These are phyloP conservation scores for Heterochromis multidens DNA, from an alignment of 2,113 vertebrate species.

Conservation along the genomic window DNA sequence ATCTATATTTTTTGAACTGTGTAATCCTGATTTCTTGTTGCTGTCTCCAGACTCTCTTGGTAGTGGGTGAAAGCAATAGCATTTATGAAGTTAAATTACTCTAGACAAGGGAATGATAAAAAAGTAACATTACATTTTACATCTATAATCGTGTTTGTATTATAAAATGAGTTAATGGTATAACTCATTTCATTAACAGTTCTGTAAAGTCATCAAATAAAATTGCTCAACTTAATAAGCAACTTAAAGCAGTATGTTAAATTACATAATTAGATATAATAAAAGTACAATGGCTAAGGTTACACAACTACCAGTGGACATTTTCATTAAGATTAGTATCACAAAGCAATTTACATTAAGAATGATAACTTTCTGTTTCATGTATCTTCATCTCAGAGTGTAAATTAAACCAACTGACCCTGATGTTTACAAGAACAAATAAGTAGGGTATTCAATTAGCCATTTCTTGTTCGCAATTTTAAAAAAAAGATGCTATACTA, in stretches of 20 bases:
- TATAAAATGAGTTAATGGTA: neutral
- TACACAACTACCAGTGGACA: neutral
- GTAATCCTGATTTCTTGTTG: neutral
- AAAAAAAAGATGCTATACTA: neutral
- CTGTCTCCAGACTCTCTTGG: neutral
- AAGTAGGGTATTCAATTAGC: neutral
- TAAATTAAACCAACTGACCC: neutral
- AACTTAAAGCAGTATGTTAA: neutral
- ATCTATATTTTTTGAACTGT: neutral
- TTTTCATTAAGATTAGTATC: neutral
- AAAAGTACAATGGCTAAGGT: neutral
- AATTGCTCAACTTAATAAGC: neutral
- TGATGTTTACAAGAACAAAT: neutral
- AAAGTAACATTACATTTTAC: too few species aligned
- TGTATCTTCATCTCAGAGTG: neutral
- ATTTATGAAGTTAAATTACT: neutral
- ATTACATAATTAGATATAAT: neutral
- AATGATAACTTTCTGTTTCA: neutral
- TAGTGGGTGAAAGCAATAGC: neutral
- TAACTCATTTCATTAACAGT: neutral
- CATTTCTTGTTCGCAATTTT: neutral
- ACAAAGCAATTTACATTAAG: too few species aligned
- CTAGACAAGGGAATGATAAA: too few species aligned
- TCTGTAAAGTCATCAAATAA: neutral
- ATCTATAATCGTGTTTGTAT: too few species aligned